Conservation (phyloP, 2,113 vertebrate species). For the Marmota monax region DNA sequence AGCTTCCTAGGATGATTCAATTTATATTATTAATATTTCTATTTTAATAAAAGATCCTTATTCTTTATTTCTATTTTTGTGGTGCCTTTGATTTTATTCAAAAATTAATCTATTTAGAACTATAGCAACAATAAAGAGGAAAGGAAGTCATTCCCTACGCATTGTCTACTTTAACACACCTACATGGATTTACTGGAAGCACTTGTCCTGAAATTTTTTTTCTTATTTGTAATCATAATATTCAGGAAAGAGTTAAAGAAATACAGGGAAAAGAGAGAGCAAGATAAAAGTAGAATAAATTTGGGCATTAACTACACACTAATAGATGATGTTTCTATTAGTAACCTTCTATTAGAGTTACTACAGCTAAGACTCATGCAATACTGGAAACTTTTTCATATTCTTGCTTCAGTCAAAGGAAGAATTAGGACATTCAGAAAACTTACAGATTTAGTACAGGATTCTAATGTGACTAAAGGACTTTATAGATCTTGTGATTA, state of each 20-base stretch:
- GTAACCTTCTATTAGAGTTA: background rate
- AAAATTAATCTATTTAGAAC: constrained; percentile 24
- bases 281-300: background rate
- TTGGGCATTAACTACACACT: background rate
- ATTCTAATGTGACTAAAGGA: background rate
- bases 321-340: background rate
- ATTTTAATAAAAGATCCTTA: constrained; percentile 6
- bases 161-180: background rate
- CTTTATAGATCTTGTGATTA: background rate
- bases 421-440: background rate
- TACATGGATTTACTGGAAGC: background rate
- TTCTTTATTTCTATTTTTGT: constrained; percentile 21
- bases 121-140: background rate
- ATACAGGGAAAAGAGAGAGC: background rate
- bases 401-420: background rate
- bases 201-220: background rate
- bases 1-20: constrained; percentile 40
- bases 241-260: background rate
- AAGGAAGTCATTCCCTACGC: background rate
- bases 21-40: background rate
- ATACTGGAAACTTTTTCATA: background rate
- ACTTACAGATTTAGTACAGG: background rate
- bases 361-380: rapidly evolving
- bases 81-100: background rate
- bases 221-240: constrained; percentile 23